These are phyloP conservation scores for Hemistola chrysoprasaria DNA, from an alignment of 2,888 invertebrate species.

Conservation along the genomic window DNA sequence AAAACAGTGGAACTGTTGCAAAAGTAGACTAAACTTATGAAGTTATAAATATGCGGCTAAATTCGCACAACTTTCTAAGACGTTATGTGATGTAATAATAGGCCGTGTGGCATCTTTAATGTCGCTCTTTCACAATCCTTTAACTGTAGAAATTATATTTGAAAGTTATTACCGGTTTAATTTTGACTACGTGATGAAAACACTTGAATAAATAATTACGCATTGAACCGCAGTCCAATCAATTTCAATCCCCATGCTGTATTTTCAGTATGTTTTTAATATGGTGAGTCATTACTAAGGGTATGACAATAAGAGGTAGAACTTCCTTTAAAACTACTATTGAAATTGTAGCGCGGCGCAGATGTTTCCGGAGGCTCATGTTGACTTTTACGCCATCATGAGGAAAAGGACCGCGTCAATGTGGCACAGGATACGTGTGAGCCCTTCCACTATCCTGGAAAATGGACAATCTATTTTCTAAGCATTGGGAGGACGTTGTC, in stretches of 20 bases:
- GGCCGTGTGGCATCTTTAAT: slow-evolving; percentile 27
- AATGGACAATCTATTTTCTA: no score
- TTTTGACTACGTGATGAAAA: slow-evolving; percentile 15
- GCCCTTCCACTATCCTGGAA: no score
- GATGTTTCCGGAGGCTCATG: no score
- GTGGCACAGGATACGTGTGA: no score
- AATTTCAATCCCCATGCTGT: not conserved
- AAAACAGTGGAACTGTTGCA: slow-evolving; percentile 25
- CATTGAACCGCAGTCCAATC: not conserved
- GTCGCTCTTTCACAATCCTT: slow-evolving; percentile 34
- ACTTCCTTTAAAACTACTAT: no score
- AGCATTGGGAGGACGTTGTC: no score
- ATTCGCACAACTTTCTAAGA: slow-evolving; percentile 35
- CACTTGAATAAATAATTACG: slow-evolving; percentile 20
- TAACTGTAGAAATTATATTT: slow-evolving; percentile 25
- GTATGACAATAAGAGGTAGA: no score
- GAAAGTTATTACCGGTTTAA: slow-evolving; percentile 15
- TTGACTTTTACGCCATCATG: no score
- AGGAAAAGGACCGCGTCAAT: no score
- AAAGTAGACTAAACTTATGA: slow-evolving; percentile 3
- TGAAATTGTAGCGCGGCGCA: no score
- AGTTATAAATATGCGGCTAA: slow-evolving; percentile 22
- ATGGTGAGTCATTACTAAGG: no score
- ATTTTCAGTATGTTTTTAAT: no score
- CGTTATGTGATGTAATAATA: slow-evolving; percentile 33